Evolutionary conservation across 2,888 invertebrate genomes (phyloP), one percentile per base, ranked within the genome.

Genomic region (Troides aeacus): DNA sequence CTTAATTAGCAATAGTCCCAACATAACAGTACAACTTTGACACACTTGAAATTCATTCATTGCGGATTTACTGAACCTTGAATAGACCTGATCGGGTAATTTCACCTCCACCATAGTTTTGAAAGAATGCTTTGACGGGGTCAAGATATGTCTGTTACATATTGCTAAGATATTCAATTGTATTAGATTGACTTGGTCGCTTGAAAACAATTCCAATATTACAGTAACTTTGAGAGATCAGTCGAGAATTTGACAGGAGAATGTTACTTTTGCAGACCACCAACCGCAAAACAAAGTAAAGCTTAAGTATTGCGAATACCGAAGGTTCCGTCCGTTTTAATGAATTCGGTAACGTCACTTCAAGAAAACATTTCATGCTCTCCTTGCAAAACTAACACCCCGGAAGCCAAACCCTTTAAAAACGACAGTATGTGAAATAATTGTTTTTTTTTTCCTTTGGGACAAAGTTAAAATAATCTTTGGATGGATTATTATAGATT

Each of bases 171-270:
- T 50, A 50, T 50, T 50, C 4, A 10, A 39, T 39, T 50, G 50
- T 18, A 17, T 50, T 39, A 39, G 39, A 50, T 50, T 50, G 17
- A 50, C 50, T 50, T 15, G 50, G 50, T 50, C 18, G 18, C 2
- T 18, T 57, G 21, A 57, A 21, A 57, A 57, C 57, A 21, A 57
- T 57, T 57, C 57, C 57, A 21, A 57, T 57, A 57, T 57, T 57
- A 21, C 57, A 57, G 57, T 21, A 57, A n/a, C 8, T 57, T 21
- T 10, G 7, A 21, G 57, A 21, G 57, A 57, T 57, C 57, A 57
- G 21, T 57, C 21, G 21, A 57, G 21, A 50, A 57, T 57, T 57
- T 21, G n/a, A 57, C 57, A 21, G 21, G n/a, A 57, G 21, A 57
- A 57, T 57, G 21, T n/a, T 21, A 57, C 57, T 21, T 57, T 57